Conservation (phyloP, 2,113 vertebrate species). For the Geothlypis trichas region DNA sequence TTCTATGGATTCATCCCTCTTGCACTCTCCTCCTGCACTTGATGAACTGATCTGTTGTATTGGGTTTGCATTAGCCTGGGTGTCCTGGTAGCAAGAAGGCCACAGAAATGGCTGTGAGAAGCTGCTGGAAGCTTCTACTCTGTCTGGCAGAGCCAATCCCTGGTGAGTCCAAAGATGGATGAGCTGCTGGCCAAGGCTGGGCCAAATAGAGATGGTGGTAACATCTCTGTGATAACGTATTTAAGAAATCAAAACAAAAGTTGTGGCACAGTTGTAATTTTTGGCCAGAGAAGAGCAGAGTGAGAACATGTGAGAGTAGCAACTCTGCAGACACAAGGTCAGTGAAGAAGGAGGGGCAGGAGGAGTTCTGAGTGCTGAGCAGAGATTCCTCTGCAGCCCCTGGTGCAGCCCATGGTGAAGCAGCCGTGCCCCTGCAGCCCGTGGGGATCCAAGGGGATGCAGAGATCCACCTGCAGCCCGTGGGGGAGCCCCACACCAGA, state of each 20-base stretch:
- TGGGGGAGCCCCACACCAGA: not conserved
- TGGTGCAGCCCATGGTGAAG: not conserved
- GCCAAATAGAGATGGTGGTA: not conserved
- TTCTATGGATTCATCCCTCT: not conserved
- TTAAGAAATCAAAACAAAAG: not conserved
- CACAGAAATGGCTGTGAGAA: not conserved
- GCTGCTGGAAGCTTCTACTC: not conserved
- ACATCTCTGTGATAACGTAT: not conserved
- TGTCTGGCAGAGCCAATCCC: not conserved
- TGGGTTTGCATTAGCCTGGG: not conserved
- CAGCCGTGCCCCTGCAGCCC: not conserved
- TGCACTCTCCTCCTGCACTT: not conserved
- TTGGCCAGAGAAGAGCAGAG: rapidly evolving
- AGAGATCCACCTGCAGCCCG: rapidly evolving
- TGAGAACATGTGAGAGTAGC: not conserved
- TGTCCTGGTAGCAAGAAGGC: not conserved
- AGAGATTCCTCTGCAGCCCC: not conserved
- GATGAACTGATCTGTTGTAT: not conserved
- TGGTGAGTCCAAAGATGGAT: not conserved
- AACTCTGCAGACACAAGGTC: not conserved
- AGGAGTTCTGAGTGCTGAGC: no score
- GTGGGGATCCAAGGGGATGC: not conserved
- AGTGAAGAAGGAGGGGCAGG: not conserved
- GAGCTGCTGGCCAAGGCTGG: rapidly evolving
- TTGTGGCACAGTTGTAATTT: not conserved